These are phyloP conservation scores for Sphaerodactylus townsendi DNA, from an alignment of 2,113 vertebrate species.

Conservation along the genomic window DNA sequence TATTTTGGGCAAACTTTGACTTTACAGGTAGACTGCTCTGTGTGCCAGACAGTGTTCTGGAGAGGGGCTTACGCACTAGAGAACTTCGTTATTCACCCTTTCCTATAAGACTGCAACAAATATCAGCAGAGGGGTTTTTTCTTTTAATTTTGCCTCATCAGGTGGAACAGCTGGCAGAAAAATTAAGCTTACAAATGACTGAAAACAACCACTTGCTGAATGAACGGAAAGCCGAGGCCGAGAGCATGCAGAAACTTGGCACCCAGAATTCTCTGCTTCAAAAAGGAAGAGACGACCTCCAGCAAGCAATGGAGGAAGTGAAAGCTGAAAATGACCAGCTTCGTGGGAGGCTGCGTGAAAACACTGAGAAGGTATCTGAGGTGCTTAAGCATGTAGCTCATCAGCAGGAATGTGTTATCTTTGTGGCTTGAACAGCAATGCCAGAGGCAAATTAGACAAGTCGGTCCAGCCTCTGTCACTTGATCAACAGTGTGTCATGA, in stretches of 20 bases:
- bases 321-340: conserved; percentile 60
- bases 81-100: too few species aligned
- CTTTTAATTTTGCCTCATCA: background rate
- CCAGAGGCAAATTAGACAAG: background rate
- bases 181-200: background rate
- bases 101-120: too few species aligned
- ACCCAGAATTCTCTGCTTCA: conserved; percentile 16
- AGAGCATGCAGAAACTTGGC: conserved; percentile 10
- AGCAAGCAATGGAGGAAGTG: conserved; percentile 45
- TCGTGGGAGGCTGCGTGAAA: conserved; percentile 57
- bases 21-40: too few species aligned
- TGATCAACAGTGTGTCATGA: background rate
- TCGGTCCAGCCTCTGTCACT: background rate
- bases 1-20: too few species aligned
- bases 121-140: background rate
- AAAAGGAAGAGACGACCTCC: conserved; percentile 59
- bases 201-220: background rate
- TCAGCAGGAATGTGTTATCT: accelerated
- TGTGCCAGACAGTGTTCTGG: too few species aligned
- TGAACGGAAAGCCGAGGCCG: background rate
- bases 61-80: too few species aligned
- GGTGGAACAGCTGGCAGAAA: conserved; percentile 3
- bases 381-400: background rate
- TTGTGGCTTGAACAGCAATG: background rate
- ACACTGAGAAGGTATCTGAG: conserved; percentile 28